These are phyloP conservation scores for Dromas ardeola DNA, from an alignment of 2,113 vertebrate species.

Conservation along the genomic window DNA sequence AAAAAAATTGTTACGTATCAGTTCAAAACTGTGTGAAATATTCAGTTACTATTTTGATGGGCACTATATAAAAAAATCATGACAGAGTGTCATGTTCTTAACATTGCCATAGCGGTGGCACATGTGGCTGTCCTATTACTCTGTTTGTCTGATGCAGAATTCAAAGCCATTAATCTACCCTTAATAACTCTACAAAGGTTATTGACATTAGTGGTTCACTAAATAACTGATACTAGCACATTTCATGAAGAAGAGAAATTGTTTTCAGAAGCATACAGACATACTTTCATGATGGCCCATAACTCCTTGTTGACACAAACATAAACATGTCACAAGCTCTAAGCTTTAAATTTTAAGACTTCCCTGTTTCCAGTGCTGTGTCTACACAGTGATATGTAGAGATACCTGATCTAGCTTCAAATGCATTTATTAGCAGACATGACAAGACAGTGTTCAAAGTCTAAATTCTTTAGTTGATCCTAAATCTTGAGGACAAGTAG, in stretches of 20 bases:
- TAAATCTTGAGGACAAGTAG: neutral
- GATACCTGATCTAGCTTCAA: neutral
- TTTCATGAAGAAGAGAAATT: conserved; percentile 3
- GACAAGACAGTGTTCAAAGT: neutral
- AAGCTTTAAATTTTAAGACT: conserved; percentile 2
- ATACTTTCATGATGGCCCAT: neutral
- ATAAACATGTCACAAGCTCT: conserved; percentile 13
- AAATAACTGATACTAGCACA: neutral
- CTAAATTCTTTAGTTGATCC: neutral
- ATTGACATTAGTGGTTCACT: neutral
- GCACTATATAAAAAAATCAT: neutral
- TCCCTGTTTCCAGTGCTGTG: neutral
- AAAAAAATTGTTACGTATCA: neutral
- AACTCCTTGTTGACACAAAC: neutral
- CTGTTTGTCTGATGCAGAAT: neutral
- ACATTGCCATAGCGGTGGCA: neutral
- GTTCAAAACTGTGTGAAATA: neutral
- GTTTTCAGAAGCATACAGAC: neutral
- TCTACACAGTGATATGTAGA: neutral
- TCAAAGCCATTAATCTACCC: conserved; percentile 1
- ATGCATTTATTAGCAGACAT: neutral
- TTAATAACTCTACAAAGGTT: neutral
- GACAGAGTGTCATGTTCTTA: neutral
- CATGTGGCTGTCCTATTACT: neutral
- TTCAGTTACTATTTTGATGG: neutral